Evolutionary conservation across 2,113 vertebrate genomes (phyloP).

Genomic region (Paraplagusia blochii): DNA sequence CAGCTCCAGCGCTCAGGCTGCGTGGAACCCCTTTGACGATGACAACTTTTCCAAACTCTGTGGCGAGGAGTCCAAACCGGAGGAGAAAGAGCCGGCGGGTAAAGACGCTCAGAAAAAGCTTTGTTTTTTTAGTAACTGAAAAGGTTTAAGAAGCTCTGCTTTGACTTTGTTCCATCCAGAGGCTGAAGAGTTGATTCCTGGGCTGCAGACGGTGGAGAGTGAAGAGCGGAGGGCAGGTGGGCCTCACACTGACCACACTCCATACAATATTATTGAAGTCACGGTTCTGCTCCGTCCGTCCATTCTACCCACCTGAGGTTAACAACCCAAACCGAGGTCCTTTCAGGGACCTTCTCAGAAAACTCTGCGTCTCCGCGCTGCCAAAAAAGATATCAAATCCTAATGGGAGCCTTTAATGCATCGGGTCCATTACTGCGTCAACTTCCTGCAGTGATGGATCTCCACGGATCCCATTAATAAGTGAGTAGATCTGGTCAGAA

Average conservation of each 20-base stretch:
- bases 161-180: constrained; percentile 79
- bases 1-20: constrained; percentile 48
- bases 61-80: constrained; percentile 85
- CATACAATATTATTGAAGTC: no score
- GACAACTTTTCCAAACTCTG: constrained; percentile 92
- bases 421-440: constrained; percentile 13
- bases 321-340: no score
- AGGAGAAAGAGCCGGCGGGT: constrained; percentile 86
- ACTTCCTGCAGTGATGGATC: constrained; percentile 6
- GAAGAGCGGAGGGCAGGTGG: constrained; percentile 76
- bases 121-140: neutral
- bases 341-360: no score
- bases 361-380: no score
- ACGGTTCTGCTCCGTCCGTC: no score
- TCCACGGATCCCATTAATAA: constrained; percentile 11
- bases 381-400: neutral
- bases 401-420: constrained; percentile 16
- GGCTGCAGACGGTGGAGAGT: constrained; percentile 74
- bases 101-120: constrained; percentile 29
- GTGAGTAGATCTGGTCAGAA: neutral
- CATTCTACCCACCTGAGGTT: no score
- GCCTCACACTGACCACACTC: no score
- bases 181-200: constrained; percentile 86
- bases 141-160: constrained; percentile 9
- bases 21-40: constrained; percentile 96